Conservation (phyloP, 2,888 invertebrate species). For the Heliconius hortense region DNA sequence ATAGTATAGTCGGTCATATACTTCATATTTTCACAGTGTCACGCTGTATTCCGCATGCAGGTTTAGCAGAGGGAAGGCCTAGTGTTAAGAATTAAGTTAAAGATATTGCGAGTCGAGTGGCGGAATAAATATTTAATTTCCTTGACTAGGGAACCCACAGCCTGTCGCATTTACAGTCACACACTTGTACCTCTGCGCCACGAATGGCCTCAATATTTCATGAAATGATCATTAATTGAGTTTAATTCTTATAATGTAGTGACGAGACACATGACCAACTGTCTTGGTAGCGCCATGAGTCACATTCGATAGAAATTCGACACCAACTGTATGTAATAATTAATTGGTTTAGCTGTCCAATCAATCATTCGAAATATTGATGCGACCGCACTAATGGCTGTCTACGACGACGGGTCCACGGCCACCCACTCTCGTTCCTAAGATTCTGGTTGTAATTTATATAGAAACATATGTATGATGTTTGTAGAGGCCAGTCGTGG, state of each 20-base stretch:
- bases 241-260: conserved; percentile 33
- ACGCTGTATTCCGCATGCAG: too few relatives aligned
- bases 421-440: conserved; percentile 11
- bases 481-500: background rate
- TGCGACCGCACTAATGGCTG: conserved; percentile 54
- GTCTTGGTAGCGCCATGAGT: conserved; percentile 25
- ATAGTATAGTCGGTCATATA: background rate
- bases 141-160: too few relatives aligned
- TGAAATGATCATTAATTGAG: conserved; percentile 34
- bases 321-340: conserved; percentile 36
- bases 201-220: background rate
- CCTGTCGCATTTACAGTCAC: too few relatives aligned
- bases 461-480: background rate
- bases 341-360: conserved; percentile 40
- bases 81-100: too few relatives aligned
- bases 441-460: conserved; percentile 4
- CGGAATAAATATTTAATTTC: too few relatives aligned
- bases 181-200: too few relatives aligned
- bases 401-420: conserved; percentile 38
- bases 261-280: conserved; percentile 12
- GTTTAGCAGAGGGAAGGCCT: too few relatives aligned
- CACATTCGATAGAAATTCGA: conserved; percentile 36
- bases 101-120: too few relatives aligned
- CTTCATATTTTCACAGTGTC: too few relatives aligned
- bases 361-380: conserved; percentile 52